Percentiles rank a stretch among this genome's conserved stretches.
Evolutionary conservation across 2,797 vertebrate genomes (phyloP).

Genomic region (Xiphorhynchus erythropygius): DNA sequence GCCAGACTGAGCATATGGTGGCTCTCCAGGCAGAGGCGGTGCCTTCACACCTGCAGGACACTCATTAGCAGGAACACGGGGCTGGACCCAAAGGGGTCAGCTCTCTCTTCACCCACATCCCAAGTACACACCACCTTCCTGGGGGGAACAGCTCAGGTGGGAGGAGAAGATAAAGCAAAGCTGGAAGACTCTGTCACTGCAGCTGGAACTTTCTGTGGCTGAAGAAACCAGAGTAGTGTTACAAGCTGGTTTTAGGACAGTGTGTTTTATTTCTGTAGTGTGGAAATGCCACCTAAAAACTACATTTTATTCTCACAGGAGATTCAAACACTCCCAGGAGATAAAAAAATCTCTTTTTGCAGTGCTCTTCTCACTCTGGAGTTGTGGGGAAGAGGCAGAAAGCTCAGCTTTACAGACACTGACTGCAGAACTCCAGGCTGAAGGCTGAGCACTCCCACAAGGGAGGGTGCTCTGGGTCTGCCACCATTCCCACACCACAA

Average conservation of each 20-base stretch:
- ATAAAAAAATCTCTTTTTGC: background rate
- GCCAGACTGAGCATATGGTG: slow-evolving; percentile 23
- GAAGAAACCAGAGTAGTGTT: background rate
- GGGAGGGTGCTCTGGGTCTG: background rate
- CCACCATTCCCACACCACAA: background rate
- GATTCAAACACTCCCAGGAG: background rate
- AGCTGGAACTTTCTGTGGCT: background rate
- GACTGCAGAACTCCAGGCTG: background rate
- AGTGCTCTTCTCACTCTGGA: background rate
- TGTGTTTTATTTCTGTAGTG: background rate
- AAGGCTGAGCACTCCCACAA: background rate
- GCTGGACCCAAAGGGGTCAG: background rate
- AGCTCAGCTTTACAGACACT: background rate
- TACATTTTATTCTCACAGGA: background rate
- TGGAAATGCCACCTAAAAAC: background rate
- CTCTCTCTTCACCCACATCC: background rate
- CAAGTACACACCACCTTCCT: background rate
- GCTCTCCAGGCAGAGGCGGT: background rate
- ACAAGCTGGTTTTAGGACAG: background rate
- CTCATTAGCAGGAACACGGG: background rate
- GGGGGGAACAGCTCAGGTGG: background rate
- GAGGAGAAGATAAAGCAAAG: background rate
- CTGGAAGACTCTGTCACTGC: background rate
- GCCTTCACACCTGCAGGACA: slow-evolving; percentile 32
- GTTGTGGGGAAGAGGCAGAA: background rate